Conservation (phyloP, 1,140 invertebrate species). For the Bombus sibiricus region DNA sequence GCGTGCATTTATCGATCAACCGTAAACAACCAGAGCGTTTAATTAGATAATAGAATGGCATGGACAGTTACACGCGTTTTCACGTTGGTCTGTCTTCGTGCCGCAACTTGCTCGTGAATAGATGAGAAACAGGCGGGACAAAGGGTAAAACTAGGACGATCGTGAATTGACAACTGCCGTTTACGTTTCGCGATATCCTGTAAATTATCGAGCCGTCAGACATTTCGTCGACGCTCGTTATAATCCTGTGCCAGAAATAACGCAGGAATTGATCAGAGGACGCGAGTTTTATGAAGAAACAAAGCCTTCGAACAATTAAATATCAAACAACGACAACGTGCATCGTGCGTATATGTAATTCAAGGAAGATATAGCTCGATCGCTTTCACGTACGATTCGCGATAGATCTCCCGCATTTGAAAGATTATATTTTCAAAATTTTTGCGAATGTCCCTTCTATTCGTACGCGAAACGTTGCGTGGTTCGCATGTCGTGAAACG, state of each 20-base stretch:
- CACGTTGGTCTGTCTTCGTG: not conserved
- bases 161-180: not conserved
- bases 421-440: not conserved
- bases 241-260: not conserved
- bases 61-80: not conserved
- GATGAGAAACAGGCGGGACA: not conserved
- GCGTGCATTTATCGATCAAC: not conserved
- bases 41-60: not conserved
- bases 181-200: not conserved
- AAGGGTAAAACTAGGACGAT: not conserved
- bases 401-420: fast-evolving
- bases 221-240: not conserved
- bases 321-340: not conserved
- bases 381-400: not conserved
- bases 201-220: not conserved
- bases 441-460: not conserved
- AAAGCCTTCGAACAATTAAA: not conserved
- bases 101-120: not conserved
- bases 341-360: fast-evolving
- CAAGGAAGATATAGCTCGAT: not conserved
- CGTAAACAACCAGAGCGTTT: not conserved
- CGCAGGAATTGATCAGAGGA: not conserved
- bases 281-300: not conserved
- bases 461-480: not conserved
- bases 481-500: not conserved